Evolutionary conservation across 23 tunicate species (phyloP).

Genomic region (Halocynthia aurantium): DNA sequence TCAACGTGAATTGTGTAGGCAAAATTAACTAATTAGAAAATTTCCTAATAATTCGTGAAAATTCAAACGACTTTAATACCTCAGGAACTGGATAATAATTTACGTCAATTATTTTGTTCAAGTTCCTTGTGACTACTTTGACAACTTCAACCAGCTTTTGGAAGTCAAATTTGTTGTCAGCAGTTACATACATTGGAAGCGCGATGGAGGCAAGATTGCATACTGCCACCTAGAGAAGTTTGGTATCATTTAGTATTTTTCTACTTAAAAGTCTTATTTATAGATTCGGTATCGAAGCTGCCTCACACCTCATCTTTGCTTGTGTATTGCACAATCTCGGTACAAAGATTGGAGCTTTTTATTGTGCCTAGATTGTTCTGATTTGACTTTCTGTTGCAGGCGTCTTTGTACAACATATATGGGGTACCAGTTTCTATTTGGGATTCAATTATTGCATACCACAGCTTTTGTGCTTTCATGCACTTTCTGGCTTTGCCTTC

Average conservation of each 20-base stretch:
- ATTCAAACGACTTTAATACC: conserved; percentile 6
- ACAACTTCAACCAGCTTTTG: conserved; percentile 60
- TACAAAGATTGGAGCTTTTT: conserved; percentile 91
- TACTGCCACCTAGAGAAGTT: conserved; percentile 71
- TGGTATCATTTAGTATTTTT: not conserved
- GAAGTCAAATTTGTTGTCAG: conserved; percentile 67
- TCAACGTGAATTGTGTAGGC: not conserved
- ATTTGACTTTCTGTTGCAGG: conserved; percentile 97
- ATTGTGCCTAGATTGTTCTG: conserved; percentile 99
- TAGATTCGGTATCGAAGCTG: not conserved
- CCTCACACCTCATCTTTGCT: conserved; percentile 73
- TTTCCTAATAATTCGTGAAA: not conserved
- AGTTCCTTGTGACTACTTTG: conserved; percentile 80
- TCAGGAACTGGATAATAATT: conserved; percentile 89
- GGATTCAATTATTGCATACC: conserved; percentile 96
- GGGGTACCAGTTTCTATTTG: conserved; percentile 99
- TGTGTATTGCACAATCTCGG: conserved; percentile 96
- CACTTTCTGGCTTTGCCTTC: conserved; percentile 77
- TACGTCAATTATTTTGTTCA: conserved; percentile 96
- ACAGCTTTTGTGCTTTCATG: conserved; percentile 85
- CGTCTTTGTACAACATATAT: conserved; percentile 98
- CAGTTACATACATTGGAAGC: conserved; percentile 73
- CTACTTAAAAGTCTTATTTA: not conserved
- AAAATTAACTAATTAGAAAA: not conserved
- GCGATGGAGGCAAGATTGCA: conserved; percentile 97